These are phyloP conservation scores for Saccostrea echinata DNA, from an alignment of 1,140 invertebrate species.

Conservation along the genomic window DNA sequence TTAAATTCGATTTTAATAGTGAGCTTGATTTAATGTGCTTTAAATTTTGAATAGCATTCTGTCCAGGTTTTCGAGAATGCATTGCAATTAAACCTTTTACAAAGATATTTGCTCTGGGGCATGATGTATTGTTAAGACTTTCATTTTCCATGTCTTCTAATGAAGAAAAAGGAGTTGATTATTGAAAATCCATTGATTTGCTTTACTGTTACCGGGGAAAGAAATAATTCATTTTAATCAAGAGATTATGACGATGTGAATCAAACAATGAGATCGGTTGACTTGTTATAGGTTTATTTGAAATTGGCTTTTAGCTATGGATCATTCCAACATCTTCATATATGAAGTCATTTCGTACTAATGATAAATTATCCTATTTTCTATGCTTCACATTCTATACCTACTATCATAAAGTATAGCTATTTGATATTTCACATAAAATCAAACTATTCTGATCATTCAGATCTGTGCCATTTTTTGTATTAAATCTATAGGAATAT, in stretches of 20 bases:
- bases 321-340: too few species aligned
- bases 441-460: too few species aligned
- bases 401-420: too few species aligned
- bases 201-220: not conserved
- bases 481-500: too few species aligned
- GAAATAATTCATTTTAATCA: constrained; percentile 10
- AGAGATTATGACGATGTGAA: constrained; percentile 26
- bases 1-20: not conserved
- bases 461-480: too few species aligned
- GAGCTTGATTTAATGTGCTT: not conserved
- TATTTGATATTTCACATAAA: too few species aligned
- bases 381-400: too few species aligned
- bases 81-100: not conserved
- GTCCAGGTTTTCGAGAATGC: not conserved
- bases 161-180: not conserved
- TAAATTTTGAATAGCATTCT: not conserved
- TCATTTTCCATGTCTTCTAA: not conserved
- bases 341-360: too few species aligned
- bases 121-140: not conserved
- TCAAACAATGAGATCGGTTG: not conserved
- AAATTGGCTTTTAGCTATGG: not conserved
- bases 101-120: not conserved
- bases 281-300: not conserved
- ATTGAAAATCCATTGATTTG: constrained; percentile 11
- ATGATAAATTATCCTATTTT: too few species aligned